Percentiles rank a stretch among this genome's conserved stretches.
These are phyloP conservation scores for Hemicordylus capensis DNA, from an alignment of 2,113 vertebrate genomes.

Conservation along the genomic window DNA sequence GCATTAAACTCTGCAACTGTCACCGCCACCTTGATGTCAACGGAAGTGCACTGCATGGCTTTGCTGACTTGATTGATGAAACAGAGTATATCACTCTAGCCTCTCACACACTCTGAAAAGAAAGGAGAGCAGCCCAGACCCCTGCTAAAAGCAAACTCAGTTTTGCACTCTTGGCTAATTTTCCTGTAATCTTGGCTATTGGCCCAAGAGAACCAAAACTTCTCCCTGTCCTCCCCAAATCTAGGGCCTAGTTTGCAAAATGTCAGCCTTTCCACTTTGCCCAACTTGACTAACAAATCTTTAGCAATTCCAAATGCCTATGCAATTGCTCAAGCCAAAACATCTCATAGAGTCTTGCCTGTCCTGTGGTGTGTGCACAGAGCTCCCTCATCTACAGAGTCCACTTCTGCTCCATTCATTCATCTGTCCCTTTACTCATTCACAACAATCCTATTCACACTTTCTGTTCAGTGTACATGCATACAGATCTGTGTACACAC, in stretches of 20 bases:
- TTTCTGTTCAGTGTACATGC: no score
- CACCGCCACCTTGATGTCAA: conserved; percentile 64
- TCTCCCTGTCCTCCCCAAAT: not conserved
- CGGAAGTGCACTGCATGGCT: conserved; percentile 65
- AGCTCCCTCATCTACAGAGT: not conserved
- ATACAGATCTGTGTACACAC: no score
- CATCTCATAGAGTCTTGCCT: not conserved
- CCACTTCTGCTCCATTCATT: not conserved
- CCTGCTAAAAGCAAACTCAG: conserved; percentile 29
- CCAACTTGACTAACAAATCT: conserved; percentile 43
- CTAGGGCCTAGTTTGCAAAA: conserved; percentile 3
- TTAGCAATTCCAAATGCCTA: not conserved
- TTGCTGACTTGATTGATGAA: conserved; percentile 69
- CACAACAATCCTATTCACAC: no score
- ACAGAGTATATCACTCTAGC: conserved; percentile 64
- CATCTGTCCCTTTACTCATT: not conserved
- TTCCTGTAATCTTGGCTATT: conserved; percentile 47
- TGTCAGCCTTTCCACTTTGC: conserved; percentile 25
- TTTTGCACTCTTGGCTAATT: conserved; percentile 43
- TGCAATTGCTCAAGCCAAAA: not conserved
- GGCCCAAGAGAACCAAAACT: conserved; percentile 36
- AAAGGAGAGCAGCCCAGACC: conserved; percentile 59
- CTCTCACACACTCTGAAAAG: conserved; percentile 43
- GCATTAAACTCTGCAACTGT: conserved; percentile 66
- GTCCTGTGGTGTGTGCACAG: not conserved